Base-by-base conservation (phyloP, 1,140 invertebrate species). In the Magallana gigas region DNA sequence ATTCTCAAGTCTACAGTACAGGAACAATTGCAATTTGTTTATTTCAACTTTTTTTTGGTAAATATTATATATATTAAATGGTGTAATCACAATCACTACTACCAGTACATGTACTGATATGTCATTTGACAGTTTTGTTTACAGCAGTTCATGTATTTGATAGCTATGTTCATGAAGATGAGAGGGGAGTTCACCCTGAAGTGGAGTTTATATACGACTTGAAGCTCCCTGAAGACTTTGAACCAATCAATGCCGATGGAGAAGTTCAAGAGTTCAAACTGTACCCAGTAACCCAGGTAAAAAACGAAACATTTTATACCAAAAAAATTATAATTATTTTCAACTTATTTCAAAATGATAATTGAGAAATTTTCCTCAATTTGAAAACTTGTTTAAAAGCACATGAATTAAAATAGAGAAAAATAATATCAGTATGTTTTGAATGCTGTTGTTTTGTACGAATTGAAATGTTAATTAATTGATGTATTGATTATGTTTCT, bases 201-300 rank as follows among this genome's bases (percentile, higher is more conserved):
- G 98, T 97, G 16, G 97, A 98, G 94, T 99, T 98, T 95, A 97
- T 98, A n/a, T 99, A 97, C 95, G 98, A 99, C 94, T 95, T 99
- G 89, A 97, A 98, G 95, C 95, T 99, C 84, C 98, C 98, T 14
- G 92, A 96, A 23, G 97, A 98, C 93, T 99, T 99, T 95, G 95
- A 96, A 83, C 98, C 98, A 16, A 96, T 96, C 88, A 98, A 98
- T 94, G 96, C 97, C 87, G 98, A 99, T 95, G 98, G 98, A 80
- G 98, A 99, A 95, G 98, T 99, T 8, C 97, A 98, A 93, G 96
- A 96, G 87, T 99, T 99, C 95, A 97, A 98, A 94, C 94, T 98
- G 12, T 83, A 88, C 60, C 96, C 97, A 57, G 97, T 98, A 12
- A 96, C 96, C 87, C 96, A 94, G 88, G 94, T 95, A 84, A 81